Evolutionary conservation across 1,140 invertebrate genomes (phyloP), one percentile per base, ranked within the genome.

Genomic region (Saccostrea cuccullata): DNA sequence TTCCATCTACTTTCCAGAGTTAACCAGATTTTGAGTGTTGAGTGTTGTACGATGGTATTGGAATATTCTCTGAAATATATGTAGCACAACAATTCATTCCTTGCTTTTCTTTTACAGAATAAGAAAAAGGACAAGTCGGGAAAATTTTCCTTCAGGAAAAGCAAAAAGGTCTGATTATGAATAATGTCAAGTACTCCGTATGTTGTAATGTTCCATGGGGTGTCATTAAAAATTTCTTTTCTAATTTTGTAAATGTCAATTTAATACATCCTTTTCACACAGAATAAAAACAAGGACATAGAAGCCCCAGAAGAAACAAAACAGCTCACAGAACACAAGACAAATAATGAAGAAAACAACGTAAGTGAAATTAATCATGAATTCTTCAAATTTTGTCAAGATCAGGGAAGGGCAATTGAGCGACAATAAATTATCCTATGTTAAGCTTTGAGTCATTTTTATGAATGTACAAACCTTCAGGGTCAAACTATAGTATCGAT

Each of bases 251-350:
- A 20, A 20, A 3, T 64, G n/a, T 64, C 58, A 20, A 20, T 20
- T 64, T n/a, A 36, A 77, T 30, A 36, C 12, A 12, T 77, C 15
- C 13, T 77, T 77, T 15, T 36, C 4, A 36, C 11, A n/a, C 26
- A 77, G 70, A 77, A 77, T 26, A 77, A 77, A 77, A 30, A 30
- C 30, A 77, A 77, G 26, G 70, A 77, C 15, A 36, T 36, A 15
- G 30, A 30, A 77, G 70, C 70, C 12, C 23, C 70, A 2, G 70
- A 77, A 36, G 70, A 77, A 77, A 36, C 5, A 77, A 36, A 8
- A 36, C 11, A 12, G 4, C 26, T 77, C 2, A 77, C 23, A 77
- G 70, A 30, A 26, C 5, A 3, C 23, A 26, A 11, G 23, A 6
- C 11, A 4, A 36, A 36, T 8, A 36, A 30, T 23, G 70, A 77